These are phyloP conservation scores for Oceanites oceanicus DNA, from an alignment of 2,113 vertebrate genomes.

Conservation along the genomic window DNA sequence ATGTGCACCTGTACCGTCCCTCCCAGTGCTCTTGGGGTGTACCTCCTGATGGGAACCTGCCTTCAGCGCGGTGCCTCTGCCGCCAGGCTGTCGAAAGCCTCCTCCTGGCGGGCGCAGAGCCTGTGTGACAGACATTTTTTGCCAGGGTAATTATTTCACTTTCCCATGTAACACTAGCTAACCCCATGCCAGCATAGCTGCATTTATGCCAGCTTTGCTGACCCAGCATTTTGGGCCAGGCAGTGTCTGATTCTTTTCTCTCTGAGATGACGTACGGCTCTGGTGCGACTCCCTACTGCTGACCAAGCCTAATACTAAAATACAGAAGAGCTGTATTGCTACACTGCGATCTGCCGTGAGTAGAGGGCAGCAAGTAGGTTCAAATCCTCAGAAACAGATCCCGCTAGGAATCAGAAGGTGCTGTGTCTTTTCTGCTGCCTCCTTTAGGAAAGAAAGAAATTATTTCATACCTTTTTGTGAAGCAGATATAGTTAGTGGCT, in stretches of 20 bases:
- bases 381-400: neutral
- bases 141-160: neutral
- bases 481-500: neutral
- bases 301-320: neutral
- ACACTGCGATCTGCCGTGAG: accelerated
- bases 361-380: neutral
- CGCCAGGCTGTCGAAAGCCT: neutral
- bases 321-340: too few species aligned
- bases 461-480: neutral
- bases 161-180: neutral
- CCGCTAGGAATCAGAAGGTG: neutral
- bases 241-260: neutral
- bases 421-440: neutral
- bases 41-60: neutral
- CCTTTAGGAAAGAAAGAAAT: neutral
- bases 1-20: neutral
- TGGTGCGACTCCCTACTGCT: neutral
- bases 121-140: neutral
- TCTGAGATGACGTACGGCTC: neutral
- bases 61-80: accelerated
- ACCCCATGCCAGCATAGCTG: neutral
- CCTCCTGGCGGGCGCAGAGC: neutral
- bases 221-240: neutral
- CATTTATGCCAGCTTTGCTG: neutral
- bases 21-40: neutral